These are phyloP conservation scores for Drosophila leonis DNA, from an alignment of 2,888 invertebrate species.

Conservation along the genomic window DNA sequence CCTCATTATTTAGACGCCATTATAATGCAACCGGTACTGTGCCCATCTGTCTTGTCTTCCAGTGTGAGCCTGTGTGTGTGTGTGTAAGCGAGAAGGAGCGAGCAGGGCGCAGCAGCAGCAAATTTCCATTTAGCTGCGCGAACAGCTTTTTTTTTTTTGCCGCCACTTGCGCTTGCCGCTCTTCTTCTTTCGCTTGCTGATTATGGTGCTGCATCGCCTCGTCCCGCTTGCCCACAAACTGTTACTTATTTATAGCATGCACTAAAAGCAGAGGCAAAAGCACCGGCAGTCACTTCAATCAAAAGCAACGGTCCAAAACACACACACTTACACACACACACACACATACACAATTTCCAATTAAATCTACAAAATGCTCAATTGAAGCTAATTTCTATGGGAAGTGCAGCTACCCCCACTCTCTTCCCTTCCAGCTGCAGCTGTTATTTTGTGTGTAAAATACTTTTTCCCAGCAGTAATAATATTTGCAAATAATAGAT, in stretches of 20 bases:
- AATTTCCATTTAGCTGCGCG: conserved; percentile 73
- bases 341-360: conserved; percentile 51
- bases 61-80: conserved; percentile 5
- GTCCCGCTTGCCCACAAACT: conserved; percentile 15
- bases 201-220: conserved; percentile 41
- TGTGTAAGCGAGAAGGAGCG: conserved; percentile 13
- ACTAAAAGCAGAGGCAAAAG: conserved; percentile 5
- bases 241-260: conserved; percentile 63
- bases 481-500: conserved; percentile 54
- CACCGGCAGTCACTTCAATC: conserved; percentile 45
- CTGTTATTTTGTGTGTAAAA: conserved; percentile 27
- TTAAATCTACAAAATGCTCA: conserved; percentile 71
- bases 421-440: not conserved
- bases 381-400: conserved; percentile 73
- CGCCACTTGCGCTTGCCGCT: conserved; percentile 43
- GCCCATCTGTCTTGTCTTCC: conserved; percentile 23
- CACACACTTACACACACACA: not conserved
- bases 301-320: conserved; percentile 38
- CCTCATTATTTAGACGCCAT: conserved; percentile 77
- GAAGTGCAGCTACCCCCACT: conserved; percentile 12
- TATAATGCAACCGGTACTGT: conserved; percentile 74
- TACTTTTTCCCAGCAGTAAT: conserved; percentile 62
- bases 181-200: conserved; percentile 45
- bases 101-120: conserved; percentile 46
- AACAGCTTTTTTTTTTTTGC: conserved; percentile 57